phyloP scores from a whole-genome alignment of 2,113 vertebrate genomes.

The Pseudopipra pipra region DNA sequence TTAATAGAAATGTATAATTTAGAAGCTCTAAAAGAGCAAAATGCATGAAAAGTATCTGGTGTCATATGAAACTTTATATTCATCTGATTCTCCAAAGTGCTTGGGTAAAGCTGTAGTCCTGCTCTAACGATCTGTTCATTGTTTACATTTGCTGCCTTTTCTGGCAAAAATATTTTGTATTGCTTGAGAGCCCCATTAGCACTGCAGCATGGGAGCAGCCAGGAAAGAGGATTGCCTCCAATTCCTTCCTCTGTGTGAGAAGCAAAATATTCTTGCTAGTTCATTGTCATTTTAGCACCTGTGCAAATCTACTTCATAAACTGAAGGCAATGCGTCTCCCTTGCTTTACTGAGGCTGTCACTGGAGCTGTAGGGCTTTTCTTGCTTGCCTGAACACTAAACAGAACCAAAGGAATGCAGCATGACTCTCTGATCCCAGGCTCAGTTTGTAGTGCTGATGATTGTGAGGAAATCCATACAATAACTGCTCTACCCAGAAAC shows the following conservation, averaged over 20 bases:
- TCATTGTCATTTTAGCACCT: neutral
- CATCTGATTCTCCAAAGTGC: neutral
- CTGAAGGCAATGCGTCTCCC: neutral
- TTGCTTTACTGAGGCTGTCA: neutral
- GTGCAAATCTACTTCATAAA: neutral
- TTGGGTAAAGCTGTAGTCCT: neutral
- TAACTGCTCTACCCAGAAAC: neutral
- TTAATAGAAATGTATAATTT: slow-evolving; percentile 25
- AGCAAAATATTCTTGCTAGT: neutral
- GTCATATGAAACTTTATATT: neutral
- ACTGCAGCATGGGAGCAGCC: neutral
- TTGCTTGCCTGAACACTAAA: neutral
- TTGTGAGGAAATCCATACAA: neutral
- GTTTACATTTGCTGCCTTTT: neutral
- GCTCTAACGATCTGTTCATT: neutral
- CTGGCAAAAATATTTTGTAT: neutral
- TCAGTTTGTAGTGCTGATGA: neutral
- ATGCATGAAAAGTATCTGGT: neutral
- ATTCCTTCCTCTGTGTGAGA: neutral
- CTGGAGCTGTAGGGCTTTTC: neutral
- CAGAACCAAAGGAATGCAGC: neutral
- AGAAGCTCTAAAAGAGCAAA: neutral
- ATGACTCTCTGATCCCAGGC: neutral
- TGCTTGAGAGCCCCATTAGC: neutral
- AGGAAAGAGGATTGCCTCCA: neutral